A percentile compares a stretch with the other conserved stretches of the same genome.
Evolutionary conservation across 37 sponge, comb jelly and placozoan species (phyloP).

Genomic region (Tethya wilhelma): DNA sequence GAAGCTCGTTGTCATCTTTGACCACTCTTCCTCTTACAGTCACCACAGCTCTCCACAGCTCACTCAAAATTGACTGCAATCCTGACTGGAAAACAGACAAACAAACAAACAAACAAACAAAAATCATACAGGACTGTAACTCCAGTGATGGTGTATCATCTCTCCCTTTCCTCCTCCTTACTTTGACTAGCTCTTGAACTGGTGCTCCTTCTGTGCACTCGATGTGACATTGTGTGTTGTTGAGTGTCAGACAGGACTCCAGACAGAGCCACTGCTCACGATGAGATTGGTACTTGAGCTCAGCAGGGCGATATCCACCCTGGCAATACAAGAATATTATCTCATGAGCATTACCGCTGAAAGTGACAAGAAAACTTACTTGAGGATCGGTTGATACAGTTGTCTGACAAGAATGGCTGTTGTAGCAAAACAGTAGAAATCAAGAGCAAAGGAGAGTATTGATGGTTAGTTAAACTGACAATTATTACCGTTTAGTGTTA

Average conservation of each 20-base stretch:
- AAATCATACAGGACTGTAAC: no score
- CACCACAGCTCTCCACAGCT: background rate
- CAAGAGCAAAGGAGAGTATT: background rate
- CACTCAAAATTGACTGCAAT: background rate
- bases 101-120: no score
- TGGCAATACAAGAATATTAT: background rate
- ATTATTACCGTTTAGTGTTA: no score
- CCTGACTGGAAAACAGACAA: no score
- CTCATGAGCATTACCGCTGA: background rate
- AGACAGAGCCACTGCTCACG: background rate
- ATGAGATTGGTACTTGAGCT: constrained; percentile 1
- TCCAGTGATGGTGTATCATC: no score
- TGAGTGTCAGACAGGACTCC: background rate
- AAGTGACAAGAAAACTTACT: background rate
- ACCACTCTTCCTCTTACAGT: background rate
- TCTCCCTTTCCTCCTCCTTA: background rate
- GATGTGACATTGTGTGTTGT: background rate
- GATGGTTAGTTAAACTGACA: background rate
- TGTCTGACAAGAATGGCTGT: background rate
- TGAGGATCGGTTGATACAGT: background rate
- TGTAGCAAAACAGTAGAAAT: background rate
- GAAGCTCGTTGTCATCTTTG: background rate
- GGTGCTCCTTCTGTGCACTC: background rate
- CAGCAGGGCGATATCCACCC: constrained; percentile 9
- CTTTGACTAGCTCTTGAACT: background rate